Evolutionary conservation across 2,888 invertebrate genomes (phyloP).

Genomic region (Selenia dentaria): DNA sequence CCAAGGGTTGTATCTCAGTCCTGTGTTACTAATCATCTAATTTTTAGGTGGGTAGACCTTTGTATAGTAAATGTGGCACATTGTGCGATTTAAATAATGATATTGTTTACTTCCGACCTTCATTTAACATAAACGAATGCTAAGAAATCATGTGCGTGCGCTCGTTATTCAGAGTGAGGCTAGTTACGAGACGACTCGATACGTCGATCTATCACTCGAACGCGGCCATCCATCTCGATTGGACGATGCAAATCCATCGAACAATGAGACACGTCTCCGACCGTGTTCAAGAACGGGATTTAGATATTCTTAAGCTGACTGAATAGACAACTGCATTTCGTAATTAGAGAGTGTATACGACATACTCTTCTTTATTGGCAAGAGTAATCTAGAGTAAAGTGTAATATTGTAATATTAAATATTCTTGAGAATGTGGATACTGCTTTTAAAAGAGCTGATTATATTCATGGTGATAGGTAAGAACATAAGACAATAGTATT

Average conservation of each 20-base stretch:
- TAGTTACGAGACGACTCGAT: conserved; percentile 27
- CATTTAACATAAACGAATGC: conserved; percentile 1
- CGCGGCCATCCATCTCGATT: conserved; percentile 34
- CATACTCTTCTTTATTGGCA: too few species aligned
- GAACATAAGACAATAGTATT: too few species aligned
- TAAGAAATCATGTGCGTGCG: conserved; percentile 1
- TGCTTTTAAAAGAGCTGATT: too few species aligned
- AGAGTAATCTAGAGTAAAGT: not conserved
- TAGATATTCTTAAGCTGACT: conserved; percentile 2
- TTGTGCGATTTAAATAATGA: too few species aligned
- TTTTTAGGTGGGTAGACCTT: too few species aligned
- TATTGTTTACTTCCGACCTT: not conserved
- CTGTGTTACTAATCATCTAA: not conserved
- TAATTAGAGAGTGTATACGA: not conserved
- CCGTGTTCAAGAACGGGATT: conserved; percentile 18
- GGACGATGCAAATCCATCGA: conserved; percentile 29
- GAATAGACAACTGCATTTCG: not conserved
- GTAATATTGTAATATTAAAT: not conserved
- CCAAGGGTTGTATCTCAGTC: not conserved
- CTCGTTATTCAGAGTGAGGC: conserved; percentile 3
- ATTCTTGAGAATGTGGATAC: too few species aligned
- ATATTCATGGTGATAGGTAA: too few species aligned
- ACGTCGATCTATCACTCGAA: conserved; percentile 37
- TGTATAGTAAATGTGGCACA: too few species aligned
- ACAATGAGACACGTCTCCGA: conserved; percentile 24